Conservation (phyloP, 2,888 invertebrate genomes). For the Agrotis puta region DNA sequence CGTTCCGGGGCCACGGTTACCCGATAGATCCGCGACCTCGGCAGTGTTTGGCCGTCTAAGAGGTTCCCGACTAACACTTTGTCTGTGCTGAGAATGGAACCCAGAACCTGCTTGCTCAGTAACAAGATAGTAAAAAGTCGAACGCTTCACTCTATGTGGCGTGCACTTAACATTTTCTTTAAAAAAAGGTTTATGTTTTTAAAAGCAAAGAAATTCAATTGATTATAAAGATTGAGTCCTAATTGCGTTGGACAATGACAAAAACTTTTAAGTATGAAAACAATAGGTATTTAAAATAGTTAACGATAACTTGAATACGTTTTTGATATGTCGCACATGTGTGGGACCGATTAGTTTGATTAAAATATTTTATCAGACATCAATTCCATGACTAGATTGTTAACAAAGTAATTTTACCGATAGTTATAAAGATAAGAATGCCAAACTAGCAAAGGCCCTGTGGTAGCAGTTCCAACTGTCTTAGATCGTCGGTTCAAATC, state of each 20-base stretch:
- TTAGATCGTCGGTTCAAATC: not conserved
- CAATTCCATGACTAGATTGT: not conserved
- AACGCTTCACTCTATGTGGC: not conserved
- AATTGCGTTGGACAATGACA: not conserved
- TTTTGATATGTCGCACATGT: not conserved
- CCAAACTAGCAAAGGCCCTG: not conserved
- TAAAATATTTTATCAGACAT: slow-evolving; percentile 14
- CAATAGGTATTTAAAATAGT: slow-evolving; percentile 9
- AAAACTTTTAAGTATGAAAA: not conserved
- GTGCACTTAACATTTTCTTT: not conserved
- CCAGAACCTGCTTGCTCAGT: too few relatives aligned
- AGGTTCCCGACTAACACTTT: too few relatives aligned
- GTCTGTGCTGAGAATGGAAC: too few relatives aligned
- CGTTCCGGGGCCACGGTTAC: too few relatives aligned
- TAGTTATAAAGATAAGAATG: not conserved
- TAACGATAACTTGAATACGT: too few relatives aligned
- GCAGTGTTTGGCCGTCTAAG: too few relatives aligned
- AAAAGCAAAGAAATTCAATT: not conserved
- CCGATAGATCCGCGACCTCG: too few relatives aligned
- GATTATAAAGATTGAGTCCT: not conserved
- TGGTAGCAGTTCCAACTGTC: not conserved
- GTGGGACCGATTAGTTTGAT: not conserved
- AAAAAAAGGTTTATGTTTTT: not conserved
- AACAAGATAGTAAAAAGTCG: too few relatives aligned
- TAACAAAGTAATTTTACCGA: not conserved